These are phyloP conservation scores for Nothobranchius kuhntae DNA, from an alignment of 2,113 vertebrate species.

Conservation along the genomic window DNA sequence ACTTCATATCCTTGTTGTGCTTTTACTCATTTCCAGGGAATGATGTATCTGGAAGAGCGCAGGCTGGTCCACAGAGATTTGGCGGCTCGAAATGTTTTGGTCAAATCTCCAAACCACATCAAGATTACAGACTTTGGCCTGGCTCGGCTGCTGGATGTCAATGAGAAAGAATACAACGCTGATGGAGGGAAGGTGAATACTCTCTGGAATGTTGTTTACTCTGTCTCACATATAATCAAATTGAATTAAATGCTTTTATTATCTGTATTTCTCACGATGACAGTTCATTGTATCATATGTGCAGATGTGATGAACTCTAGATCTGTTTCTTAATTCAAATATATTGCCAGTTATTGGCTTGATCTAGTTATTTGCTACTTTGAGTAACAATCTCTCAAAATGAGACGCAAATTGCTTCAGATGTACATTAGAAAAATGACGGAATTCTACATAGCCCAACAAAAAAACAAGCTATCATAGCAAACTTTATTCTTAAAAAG, in stretches of 20 bases:
- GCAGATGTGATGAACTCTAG: no score
- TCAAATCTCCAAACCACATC: slow-evolving; percentile 97
- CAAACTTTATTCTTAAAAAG: no score
- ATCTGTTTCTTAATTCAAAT: neutral
- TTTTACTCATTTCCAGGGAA: slow-evolving; percentile 82
- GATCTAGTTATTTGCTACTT: neutral
- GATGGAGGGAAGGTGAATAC: slow-evolving; percentile 93
- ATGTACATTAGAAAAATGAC: no score
- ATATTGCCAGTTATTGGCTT: neutral
- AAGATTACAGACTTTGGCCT: slow-evolving; percentile 99
- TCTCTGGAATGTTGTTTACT: neutral
- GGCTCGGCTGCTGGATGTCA: slow-evolving; percentile 92
- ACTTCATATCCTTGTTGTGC: neutral
- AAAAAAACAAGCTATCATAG: no score
- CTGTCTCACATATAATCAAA: neutral
- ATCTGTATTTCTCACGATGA: neutral
- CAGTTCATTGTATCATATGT: neutral
- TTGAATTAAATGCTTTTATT: neutral
- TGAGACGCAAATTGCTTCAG: neutral
- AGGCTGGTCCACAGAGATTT: slow-evolving; percentile 94
- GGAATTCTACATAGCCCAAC: no score
- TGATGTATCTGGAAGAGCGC: slow-evolving; percentile 98
- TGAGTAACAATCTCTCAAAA: neutral
- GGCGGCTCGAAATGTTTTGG: slow-evolving; percentile 94
- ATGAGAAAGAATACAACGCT: slow-evolving; percentile 98